A percentile compares a stretch with the other conserved stretches of the same genome.
Conservation (phyloP, 2,797 vertebrate genomes). For the Ispidina lecontei region DNA sequence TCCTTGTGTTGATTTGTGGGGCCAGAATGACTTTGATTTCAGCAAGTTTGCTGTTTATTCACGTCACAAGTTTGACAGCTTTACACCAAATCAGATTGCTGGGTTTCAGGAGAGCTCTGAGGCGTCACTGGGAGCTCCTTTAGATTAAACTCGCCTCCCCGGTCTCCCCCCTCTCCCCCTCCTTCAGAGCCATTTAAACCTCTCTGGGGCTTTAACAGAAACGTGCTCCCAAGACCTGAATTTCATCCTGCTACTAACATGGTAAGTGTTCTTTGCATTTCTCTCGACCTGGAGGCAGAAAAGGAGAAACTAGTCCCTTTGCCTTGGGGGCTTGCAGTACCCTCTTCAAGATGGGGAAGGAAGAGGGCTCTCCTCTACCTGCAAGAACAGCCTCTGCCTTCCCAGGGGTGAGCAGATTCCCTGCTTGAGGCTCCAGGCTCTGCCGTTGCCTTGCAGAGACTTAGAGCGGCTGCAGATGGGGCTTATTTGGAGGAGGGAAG, state of each 20-base stretch:
- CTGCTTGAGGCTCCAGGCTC: not conserved
- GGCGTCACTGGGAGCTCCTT: conserved; percentile 72
- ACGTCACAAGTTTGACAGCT: conserved; percentile 84
- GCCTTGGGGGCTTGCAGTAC: not conserved
- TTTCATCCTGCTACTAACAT: conserved; percentile 72
- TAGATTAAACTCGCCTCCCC: conserved; percentile 82
- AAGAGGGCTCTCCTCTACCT: conserved; percentile 29
- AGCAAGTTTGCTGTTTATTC: conserved; percentile 61
- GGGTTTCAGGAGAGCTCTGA: conserved; percentile 67
- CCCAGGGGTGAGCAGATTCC: not conserved
- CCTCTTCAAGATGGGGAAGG: not conserved
- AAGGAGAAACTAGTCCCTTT: not conserved
- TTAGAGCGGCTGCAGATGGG: not conserved
- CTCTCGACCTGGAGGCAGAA: conserved; percentile 46
- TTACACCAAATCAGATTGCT: conserved; percentile 80
- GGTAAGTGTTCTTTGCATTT: conserved; percentile 81
- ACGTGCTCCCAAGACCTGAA: conserved; percentile 63
- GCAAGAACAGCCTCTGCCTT: not conserved
- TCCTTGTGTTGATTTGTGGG: conserved; percentile 55
- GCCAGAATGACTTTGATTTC: conserved; percentile 68
- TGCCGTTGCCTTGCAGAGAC: not conserved
- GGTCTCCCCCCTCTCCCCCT: conserved; percentile 68
- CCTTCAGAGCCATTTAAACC: conserved; percentile 76
- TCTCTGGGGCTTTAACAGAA: conserved; percentile 75
- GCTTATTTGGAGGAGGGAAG: not conserved